A percentile compares a stretch with the other conserved stretches of the same genome.
Evolutionary conservation across 1,140 invertebrate genomes (phyloP).

Genomic region (Atopsyche davidsoni): DNA sequence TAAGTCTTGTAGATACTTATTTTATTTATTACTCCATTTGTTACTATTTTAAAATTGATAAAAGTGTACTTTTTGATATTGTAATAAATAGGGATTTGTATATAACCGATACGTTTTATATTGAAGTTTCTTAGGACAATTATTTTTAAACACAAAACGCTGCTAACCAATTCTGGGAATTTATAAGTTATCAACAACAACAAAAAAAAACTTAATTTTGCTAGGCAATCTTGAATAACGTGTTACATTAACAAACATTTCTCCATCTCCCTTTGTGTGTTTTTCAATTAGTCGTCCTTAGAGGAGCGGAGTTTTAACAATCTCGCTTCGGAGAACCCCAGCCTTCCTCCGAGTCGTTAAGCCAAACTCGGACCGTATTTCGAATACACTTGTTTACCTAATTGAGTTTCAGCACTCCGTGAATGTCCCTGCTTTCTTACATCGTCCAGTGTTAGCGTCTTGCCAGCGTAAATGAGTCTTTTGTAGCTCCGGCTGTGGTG

Average conservation of each 20-base stretch:
- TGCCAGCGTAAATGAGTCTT: no score
- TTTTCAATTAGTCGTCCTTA: constrained; percentile 18
- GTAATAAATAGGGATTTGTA: no score
- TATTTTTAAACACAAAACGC: not conserved
- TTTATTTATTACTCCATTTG: no score
- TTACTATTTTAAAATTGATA: no score
- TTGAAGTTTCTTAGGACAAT: not conserved
- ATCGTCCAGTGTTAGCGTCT: no score
- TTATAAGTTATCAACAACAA: not conserved
- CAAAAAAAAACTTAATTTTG: no score
- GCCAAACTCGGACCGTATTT: constrained; percentile 29
- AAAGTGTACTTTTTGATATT: no score
- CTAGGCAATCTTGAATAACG: no score
- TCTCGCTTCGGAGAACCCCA: constrained; percentile 9
- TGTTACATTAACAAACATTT: not conserved
- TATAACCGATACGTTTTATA: no score
- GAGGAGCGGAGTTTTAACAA: constrained; percentile 9
- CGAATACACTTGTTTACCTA: constrained; percentile 31
- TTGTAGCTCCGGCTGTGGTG: no score
- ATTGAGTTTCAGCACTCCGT: constrained; percentile 29
- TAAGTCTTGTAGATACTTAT: no score
- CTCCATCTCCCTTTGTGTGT: constrained; percentile 2
- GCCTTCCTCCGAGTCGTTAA: constrained; percentile 25
- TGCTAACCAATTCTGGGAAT: not conserved
- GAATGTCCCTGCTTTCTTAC: constrained; percentile 20